Evolutionary conservation across 2,113 vertebrate species (phyloP).

Genomic region (Corythornis madagascariensis): DNA sequence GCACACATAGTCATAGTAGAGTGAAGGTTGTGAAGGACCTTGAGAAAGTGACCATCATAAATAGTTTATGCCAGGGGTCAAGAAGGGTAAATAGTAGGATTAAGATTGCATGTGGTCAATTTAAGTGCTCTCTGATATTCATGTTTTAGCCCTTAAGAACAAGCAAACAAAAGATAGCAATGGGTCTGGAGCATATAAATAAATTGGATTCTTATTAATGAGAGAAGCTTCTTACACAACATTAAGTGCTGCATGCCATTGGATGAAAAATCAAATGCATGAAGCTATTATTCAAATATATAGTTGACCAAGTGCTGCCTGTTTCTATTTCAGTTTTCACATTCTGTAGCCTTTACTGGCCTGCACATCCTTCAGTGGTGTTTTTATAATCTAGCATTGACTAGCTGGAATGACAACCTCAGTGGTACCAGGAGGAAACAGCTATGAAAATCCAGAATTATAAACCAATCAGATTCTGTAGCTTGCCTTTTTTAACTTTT

Average conservation of each 20-base stretch:
- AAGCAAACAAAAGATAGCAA: neutral
- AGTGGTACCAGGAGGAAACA: neutral
- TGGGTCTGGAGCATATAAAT: neutral
- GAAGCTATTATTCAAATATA: neutral
- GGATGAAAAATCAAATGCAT: neutral
- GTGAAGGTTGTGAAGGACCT: neutral
- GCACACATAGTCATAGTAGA: neutral
- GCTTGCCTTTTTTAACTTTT: neutral
- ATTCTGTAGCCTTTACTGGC: neutral
- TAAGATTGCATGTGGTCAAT: neutral
- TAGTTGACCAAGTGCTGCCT: neutral
- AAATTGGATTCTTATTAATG: neutral
- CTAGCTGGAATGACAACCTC: neutral
- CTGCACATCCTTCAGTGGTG: neutral
- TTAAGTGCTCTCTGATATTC: neutral
- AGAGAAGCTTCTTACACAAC: neutral
- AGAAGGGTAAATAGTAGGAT: neutral
- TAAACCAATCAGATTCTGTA: neutral
- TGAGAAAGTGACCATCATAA: neutral
- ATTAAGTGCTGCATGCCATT: neutral
- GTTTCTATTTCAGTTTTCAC: neutral
- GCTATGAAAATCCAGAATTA: neutral
- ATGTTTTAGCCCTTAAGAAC: neutral
- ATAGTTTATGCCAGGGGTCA: neutral
- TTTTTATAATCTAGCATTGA: neutral